These are phyloP conservation scores for Trissolcus brochymenae DNA, from an alignment of 2,888 invertebrate species.

Conservation along the genomic window DNA sequence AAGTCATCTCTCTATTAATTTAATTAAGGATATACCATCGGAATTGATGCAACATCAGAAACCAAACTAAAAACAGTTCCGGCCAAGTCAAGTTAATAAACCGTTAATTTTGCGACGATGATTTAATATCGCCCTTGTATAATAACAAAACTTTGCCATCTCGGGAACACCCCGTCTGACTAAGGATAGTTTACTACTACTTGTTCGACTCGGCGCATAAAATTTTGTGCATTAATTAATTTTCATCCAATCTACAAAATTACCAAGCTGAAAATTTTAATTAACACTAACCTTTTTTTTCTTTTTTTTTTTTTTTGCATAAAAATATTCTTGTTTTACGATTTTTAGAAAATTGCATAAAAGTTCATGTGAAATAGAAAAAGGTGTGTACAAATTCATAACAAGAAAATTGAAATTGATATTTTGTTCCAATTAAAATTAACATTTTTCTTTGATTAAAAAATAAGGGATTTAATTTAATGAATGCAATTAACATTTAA, in stretches of 20 bases:
- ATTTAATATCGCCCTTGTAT: constrained; percentile 5
- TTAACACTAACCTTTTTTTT: not conserved
- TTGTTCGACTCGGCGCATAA: constrained; percentile 15
- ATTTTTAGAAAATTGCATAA: too few species aligned
- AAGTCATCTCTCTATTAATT: constrained; percentile 2
- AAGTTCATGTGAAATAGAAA: too few species aligned
- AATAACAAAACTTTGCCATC: constrained; percentile 28
- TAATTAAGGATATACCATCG: not conserved
- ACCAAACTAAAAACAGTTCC: too few species aligned
- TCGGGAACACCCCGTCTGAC: constrained; percentile 24
- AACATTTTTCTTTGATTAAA: too few species aligned
- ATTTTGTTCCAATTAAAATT: too few species aligned
- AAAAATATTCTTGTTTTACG: too few species aligned
- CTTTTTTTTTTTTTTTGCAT: not conserved
- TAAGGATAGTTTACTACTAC: constrained; percentile 18
- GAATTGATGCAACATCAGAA: not conserved
- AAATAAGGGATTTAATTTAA: too few species aligned
- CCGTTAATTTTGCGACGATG: not conserved
- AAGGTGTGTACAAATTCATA: too few species aligned
- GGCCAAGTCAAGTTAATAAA: not conserved
- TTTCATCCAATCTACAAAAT: constrained; percentile 4
- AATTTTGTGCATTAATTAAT: constrained; percentile 25
- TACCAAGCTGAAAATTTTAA: not conserved
- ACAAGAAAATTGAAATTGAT: too few species aligned
- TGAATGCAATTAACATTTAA: too few species aligned